These are phyloP conservation scores for Corythaeola cristata DNA, from an alignment of 2,113 vertebrate genomes.

Conservation along the genomic window DNA sequence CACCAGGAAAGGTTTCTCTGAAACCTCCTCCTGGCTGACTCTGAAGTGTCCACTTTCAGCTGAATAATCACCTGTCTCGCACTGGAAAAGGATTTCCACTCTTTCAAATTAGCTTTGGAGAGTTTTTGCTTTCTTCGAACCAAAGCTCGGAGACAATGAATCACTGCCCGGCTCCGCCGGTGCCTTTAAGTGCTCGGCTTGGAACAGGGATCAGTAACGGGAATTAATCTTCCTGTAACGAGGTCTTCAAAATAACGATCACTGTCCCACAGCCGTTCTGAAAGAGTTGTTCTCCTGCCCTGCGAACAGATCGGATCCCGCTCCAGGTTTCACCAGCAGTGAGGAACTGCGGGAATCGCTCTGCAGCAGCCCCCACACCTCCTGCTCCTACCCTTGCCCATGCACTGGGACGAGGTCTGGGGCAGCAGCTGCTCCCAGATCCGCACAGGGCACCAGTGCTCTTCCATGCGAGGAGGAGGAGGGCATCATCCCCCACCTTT, in stretches of 20 bases:
- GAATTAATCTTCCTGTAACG: background rate
- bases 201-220: background rate
- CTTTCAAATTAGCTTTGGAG: background rate
- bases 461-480: background rate
- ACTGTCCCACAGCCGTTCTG: background rate
- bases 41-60: background rate
- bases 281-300: background rate
- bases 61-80: background rate
- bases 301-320: background rate
- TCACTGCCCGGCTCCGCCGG: background rate
- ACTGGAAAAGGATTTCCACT: background rate
- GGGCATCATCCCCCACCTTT: background rate
- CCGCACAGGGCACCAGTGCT: accelerated
- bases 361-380: accelerated
- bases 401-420: accelerated
- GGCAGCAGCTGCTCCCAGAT: background rate
- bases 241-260: background rate
- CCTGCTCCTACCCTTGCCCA: background rate
- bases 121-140: background rate
- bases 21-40: background rate
- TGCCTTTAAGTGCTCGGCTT: background rate
- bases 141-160: background rate
- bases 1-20: background rate
- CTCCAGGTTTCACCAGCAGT: background rate
- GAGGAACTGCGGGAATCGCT: accelerated